Percentiles rank a stretch among this genome's conserved stretches.
phyloP scores from a whole-genome alignment of 1,140 invertebrate species.

The Coenobita brevimanus region DNA sequence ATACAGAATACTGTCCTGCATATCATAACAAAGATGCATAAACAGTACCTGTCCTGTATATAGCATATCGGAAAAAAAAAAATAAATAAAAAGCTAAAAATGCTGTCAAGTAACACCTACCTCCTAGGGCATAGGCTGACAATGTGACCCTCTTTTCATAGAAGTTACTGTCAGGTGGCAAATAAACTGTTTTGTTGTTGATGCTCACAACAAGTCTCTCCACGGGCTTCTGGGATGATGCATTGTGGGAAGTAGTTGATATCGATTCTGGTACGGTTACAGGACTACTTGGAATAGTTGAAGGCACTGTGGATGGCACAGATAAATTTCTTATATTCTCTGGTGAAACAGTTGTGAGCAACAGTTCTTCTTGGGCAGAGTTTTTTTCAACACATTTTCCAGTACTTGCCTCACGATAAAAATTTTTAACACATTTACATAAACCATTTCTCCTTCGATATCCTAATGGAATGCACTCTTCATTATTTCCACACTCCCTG shows the following conservation, averaged over 20 bases:
- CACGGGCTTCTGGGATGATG: constrained; percentile 82
- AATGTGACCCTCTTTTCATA: constrained; percentile 47
- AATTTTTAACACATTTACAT: constrained; percentile 78
- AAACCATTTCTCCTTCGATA: constrained; percentile 76
- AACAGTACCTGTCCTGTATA: too few species aligned
- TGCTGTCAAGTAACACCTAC: constrained; percentile 42
- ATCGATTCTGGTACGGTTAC: not conserved
- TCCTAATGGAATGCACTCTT: constrained; percentile 72
- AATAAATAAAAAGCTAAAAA: too few species aligned
- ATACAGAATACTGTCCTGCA: too few species aligned
- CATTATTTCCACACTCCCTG: constrained; percentile 71
- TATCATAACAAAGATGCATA: too few species aligned
- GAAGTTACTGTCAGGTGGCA: constrained; percentile 7
- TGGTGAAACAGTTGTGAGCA: not conserved
- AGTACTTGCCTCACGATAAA: not conserved
- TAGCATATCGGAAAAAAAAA: too few species aligned
- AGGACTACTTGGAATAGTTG: not conserved
- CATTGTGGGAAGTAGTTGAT: constrained; percentile 79
- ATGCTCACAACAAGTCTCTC: constrained; percentile 73
- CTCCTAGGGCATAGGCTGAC: constrained; percentile 49
- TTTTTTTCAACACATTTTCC: constrained; percentile 10
- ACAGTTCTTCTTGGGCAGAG: not conserved
- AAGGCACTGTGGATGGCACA: not conserved
- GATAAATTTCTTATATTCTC: not conserved
- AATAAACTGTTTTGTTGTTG: constrained; percentile 28